Evolutionary conservation across 37 sponge, comb jelly and placozoan genomes (phyloP).

Genomic region (Chondrosia reniformis): DNA sequence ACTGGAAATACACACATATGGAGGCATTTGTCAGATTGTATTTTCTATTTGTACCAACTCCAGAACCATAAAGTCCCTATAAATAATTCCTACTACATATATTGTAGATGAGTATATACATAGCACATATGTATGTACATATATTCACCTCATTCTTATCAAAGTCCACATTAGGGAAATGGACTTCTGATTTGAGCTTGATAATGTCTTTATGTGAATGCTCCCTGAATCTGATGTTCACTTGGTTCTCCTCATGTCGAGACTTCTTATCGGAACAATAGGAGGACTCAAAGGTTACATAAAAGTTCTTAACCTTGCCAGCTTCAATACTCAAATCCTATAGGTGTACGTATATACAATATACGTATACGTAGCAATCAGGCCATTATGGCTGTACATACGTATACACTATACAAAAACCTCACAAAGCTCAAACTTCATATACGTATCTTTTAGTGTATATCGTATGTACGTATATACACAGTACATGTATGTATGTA

Average conservation of each 20-base stretch:
- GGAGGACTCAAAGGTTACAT: constrained; percentile 78
- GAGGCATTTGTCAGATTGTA: background rate
- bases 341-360: background rate
- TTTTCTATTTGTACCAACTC: background rate
- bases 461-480: constrained; percentile 7
- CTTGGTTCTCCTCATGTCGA: constrained; percentile 36
- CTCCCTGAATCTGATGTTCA: constrained; percentile 82
- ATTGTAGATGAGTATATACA: background rate
- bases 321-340: constrained; percentile 52
- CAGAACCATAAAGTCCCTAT: background rate
- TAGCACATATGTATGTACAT: too few relatives aligned
- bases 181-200: constrained; percentile 66
- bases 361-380: background rate
- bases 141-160: constrained; percentile 31
- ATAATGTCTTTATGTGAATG: constrained; percentile 88
- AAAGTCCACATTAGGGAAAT: constrained; percentile 93
- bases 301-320: constrained; percentile 30
- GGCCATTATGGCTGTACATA: background rate
- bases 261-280: constrained; percentile 70
- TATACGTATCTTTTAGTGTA: background rate
- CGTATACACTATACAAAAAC: background rate
- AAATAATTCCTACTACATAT: background rate
- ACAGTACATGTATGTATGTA: background rate
- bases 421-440: too few relatives aligned
- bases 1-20: background rate